Evolutionary conservation across 2,888 invertebrate genomes (phyloP), one percentile per base, ranked within the genome.

Genomic region (Habrosyne pyritoides): DNA sequence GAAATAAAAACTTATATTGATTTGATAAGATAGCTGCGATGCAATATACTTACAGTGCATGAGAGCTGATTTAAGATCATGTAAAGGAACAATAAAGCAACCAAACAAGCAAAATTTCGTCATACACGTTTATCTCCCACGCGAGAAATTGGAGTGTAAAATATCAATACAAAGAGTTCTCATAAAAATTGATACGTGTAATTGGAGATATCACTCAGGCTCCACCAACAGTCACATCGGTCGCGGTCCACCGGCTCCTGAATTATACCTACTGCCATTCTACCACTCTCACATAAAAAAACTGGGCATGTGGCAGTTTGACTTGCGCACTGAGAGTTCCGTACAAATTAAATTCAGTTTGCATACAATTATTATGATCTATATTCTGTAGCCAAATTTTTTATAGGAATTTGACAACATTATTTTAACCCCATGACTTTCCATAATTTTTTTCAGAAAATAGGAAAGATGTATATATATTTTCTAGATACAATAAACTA

Each of bases 171-270:
- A 42, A 8, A 42, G 8, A 42, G 18, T 42, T 42, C 42, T 18
- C 42, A 42, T 42, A 42, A 18, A 42, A 42, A 6, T 42, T 42
- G 42, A 42, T 42, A 42, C 18, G 18, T 71, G 84, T 79, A 84
- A 84, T 71, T 62, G 56, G 80, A 83, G 77, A 78, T 67, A 58
- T 47, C 52, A 36, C 59, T n/a, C 33, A 56, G 59, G 60, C 67
- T 68, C 67, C 67, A 67, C 66, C 67, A 70, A 69, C 42, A 42
- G 42, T 14, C 42, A n/a, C 73, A 68, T 64, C 53, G 55, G 77
- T 67, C 60, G 51, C 75, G 79, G 74, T 72, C 67, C 66, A 42
- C 8, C 18, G 42, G 18, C 6, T 18, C 42, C 18, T 8, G 8
- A 18, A 50, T 28, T 2, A 28, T 28, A 30, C 30, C n/a, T 49